phyloP scores from a whole-genome alignment of 2,888 invertebrate genomes.

The Didymodactylos carnosus region DNA sequence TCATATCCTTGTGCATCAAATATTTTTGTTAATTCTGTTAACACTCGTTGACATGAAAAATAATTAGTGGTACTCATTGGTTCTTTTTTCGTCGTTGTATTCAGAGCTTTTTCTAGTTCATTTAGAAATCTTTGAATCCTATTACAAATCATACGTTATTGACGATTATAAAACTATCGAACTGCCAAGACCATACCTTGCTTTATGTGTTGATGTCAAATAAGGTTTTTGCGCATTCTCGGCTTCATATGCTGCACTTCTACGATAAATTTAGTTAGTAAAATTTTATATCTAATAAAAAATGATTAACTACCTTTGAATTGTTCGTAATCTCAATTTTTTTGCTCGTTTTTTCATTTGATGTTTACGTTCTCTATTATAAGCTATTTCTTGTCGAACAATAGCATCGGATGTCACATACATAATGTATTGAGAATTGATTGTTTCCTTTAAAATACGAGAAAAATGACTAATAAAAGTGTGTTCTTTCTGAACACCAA shows the following conservation, averaged over 20 bases:
- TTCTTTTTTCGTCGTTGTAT: not conserved
- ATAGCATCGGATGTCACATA: not conserved
- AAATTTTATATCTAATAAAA: not conserved
- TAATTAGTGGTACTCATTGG: not conserved
- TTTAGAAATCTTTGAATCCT: not conserved
- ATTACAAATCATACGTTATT: too few relatives aligned
- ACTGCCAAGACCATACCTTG: not conserved
- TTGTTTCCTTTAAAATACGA: not conserved
- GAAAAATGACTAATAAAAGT: too few relatives aligned
- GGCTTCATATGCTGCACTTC: not conserved
- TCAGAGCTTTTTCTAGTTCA: not conserved
- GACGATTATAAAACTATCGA: too few relatives aligned
- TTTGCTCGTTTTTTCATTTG: constrained; percentile 5
- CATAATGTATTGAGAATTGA: not conserved
- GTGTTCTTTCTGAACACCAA: not conserved
- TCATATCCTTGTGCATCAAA: not conserved
- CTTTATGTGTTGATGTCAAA: not conserved
- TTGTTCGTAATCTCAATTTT: not conserved
- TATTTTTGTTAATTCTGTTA: not conserved
- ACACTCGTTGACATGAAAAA: not conserved
- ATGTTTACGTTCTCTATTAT: constrained; percentile 5
- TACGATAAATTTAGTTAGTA: not conserved
- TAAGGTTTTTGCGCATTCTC: not conserved
- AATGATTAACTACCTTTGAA: not conserved
- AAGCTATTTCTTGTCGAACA: not conserved